Evolutionary conservation across 2,888 invertebrate species (phyloP), one percentile per base, ranked within the genome.

Genomic region (Pandemis heparana): DNA sequence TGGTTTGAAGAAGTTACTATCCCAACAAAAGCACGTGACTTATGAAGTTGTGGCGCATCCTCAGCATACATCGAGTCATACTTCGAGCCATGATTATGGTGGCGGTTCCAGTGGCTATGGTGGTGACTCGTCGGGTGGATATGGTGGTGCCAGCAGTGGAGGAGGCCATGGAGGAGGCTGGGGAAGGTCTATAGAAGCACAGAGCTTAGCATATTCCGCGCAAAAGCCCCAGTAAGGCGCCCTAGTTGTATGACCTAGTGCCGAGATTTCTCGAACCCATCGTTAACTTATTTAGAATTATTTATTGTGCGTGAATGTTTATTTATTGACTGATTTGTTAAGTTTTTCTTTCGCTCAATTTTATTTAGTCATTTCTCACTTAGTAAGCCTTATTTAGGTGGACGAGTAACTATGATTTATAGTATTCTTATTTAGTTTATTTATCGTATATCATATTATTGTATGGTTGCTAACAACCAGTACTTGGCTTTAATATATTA

Each of bases 41-140:
- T 98, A 98, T 85, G 98, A 98, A 87, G 97, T 98, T 48, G 97
- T 98, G 0, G 96, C 97, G 0, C 98, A 98, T 88, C 97, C 97
- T 70, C 97, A 97, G 83, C 97, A 97, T 87, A 95, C 96, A 75
- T 95, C 96, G 78, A 95, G 96, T 76, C 95, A 96, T 75, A 95
- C 96, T 71, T 96, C 97, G 78, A 96, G 96, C 81, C 97, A 97
- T 43, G 95, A 95, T 63, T 95, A 95, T 77, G 95, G 95, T 51
- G 95, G 95, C 51, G 96, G 95, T 16, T 95, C 95, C n/a, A 95
- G 95, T 78, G 96, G 96, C 5, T 96, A 96, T 77, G 96, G 96
- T 7, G 96, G 96, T 32, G 95, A 95, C 64, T 95, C 95, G n/a
- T 94, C 94, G 77, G 96, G 96, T 70, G 94, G 93, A 9, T 87